Evolutionary conservation across 2,888 invertebrate genomes (phyloP).

Genomic region (Leucoma salicis): DNA sequence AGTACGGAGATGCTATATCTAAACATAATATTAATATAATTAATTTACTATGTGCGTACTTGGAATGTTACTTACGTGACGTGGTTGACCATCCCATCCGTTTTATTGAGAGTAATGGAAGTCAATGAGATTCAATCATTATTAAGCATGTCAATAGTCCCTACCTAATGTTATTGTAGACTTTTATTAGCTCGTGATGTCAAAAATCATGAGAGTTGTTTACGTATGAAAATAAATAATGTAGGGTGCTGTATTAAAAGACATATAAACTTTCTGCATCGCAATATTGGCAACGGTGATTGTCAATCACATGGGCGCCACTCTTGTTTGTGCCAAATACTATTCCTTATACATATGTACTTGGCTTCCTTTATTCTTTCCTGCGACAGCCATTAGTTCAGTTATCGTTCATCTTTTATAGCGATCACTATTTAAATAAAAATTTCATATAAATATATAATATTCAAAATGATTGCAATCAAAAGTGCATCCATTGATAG

Average conservation of each 20-base stretch:
- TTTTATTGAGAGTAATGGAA: conserved; percentile 10
- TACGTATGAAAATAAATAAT: not conserved
- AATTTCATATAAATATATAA: not conserved
- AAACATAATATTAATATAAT: conserved; percentile 49
- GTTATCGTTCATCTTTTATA: conserved; percentile 39
- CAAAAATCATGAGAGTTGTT: not conserved
- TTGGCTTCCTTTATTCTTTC: conserved; percentile 47
- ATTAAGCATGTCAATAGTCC: conserved; percentile 12
- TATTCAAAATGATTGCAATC: conserved; percentile 28
- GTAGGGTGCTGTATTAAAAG: not conserved
- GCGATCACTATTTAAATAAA: not conserved
- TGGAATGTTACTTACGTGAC: conserved; percentile 5
- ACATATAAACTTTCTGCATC: conserved; percentile 32
- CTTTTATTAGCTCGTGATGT: not conserved
- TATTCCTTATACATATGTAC: conserved; percentile 30
- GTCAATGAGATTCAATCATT: conserved; percentile 18
- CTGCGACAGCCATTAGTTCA: conserved; percentile 30
- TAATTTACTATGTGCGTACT: conserved; percentile 34
- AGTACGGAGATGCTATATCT: conserved; percentile 25
- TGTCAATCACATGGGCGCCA: conserved; percentile 33
- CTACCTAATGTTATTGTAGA: not conserved
- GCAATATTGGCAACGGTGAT: conserved; percentile 37
- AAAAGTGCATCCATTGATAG: conserved; percentile 19
- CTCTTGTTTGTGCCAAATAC: conserved; percentile 47
- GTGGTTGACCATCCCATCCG: not conserved